Evolutionary conservation across 1,140 invertebrate genomes (phyloP).

Genomic region (Aphelinus certus): DNA sequence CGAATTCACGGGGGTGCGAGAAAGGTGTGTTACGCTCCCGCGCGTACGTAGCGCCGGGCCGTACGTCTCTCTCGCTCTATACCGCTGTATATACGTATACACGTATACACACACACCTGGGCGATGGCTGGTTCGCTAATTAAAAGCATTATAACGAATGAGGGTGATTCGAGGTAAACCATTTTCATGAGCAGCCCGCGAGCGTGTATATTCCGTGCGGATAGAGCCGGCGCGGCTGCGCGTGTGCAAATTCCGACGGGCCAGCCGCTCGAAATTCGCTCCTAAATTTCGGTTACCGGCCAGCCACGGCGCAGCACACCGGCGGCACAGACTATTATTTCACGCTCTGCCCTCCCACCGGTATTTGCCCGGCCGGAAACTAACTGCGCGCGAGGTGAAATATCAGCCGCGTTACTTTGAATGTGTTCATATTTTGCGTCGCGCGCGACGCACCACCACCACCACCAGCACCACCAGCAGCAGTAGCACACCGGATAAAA

Average conservation of each 20-base stretch:
- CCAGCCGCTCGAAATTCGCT: conserved; percentile 18
- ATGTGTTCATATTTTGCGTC: conserved; percentile 30
- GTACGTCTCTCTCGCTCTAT: not conserved
- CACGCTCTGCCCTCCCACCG: conserved; percentile 5
- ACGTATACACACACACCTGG: not conserved
- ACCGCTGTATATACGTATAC: too few species aligned
- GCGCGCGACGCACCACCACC: not conserved
- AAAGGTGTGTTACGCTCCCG: not conserved
- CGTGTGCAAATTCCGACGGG: not conserved
- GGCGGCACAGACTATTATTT: conserved; percentile 28
- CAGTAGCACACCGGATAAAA: not conserved
- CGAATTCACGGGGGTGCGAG: not conserved
- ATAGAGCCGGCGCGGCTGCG: not conserved
- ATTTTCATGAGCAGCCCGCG: conserved; percentile 21
- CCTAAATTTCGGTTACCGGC: conserved; percentile 33
- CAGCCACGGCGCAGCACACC: not conserved
- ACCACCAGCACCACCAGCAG: not conserved
- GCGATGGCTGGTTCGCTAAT: conserved; percentile 32
- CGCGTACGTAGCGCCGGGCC: not conserved
- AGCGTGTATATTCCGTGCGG: not conserved
- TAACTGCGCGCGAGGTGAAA: conserved; percentile 18
- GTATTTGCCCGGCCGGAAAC: conserved; percentile 23
- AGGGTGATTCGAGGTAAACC: conserved; percentile 31
- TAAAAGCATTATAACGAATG: conserved; percentile 37
- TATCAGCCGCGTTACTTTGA: conserved; percentile 36